Percentiles rank a stretch among this genome's conserved stretches.
phyloP scores from a whole-genome alignment of 2,888 invertebrate species.

The Melinopterus prodromus region DNA sequence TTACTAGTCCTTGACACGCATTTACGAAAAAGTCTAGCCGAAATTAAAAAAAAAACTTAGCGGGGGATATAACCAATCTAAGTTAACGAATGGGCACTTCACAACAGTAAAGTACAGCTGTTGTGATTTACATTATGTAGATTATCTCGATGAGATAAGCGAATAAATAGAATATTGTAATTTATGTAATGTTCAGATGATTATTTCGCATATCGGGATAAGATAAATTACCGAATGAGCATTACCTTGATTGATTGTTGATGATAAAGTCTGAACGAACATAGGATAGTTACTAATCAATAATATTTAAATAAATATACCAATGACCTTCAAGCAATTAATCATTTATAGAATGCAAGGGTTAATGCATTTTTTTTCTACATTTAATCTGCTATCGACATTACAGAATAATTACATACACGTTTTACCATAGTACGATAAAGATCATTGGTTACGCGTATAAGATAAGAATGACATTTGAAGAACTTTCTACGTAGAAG shows the following conservation, averaged over 20 bases:
- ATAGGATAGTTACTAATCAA: background rate
- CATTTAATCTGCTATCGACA: too few relatives aligned
- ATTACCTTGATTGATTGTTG: background rate
- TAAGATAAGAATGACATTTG: background rate
- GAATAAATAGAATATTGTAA: conserved; percentile 4
- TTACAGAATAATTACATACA: too few relatives aligned
- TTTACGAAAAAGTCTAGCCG: background rate
- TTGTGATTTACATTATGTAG: background rate
- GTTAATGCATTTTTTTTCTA: too few relatives aligned
- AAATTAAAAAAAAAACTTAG: background rate
- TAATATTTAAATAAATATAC: too few relatives aligned
- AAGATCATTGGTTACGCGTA: too few relatives aligned
- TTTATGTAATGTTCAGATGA: background rate
- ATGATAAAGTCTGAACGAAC: background rate
- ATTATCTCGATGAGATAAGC: background rate
- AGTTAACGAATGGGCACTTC: background rate
- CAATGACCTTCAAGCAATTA: too few relatives aligned
- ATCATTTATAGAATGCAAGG: too few relatives aligned
- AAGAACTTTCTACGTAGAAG: background rate
- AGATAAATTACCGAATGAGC: background rate
- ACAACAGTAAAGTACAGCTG: background rate
- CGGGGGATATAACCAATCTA: too few relatives aligned
- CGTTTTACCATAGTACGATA: too few relatives aligned
- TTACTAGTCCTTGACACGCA: background rate
- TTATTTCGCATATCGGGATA: background rate